Percentiles rank a stretch among this genome's conserved stretches.
Conservation (phyloP, 2,888 invertebrate genomes). For the Barypeithes pellucidus region DNA sequence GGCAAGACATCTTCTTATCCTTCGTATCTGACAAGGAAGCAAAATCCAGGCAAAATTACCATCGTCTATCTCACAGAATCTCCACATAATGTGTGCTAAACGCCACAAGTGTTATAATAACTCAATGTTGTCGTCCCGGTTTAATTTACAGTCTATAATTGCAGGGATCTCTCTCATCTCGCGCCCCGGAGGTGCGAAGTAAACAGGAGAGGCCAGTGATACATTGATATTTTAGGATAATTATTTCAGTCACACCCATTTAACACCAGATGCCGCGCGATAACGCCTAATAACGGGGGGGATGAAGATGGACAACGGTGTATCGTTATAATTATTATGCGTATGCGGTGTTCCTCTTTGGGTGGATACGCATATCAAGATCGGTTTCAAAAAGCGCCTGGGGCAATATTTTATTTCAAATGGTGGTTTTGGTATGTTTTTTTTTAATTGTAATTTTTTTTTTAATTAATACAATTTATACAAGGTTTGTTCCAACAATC, state of each 20-base stretch:
- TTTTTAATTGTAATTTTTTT: too few relatives aligned
- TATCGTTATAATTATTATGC: slow-evolving; percentile 3
- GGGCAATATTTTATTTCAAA: background rate
- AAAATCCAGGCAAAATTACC: background rate
- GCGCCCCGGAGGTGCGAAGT: slow-evolving; percentile 68
- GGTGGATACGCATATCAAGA: slow-evolving; percentile 9
- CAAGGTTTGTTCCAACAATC: too few relatives aligned
- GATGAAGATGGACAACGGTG: slow-evolving; percentile 45
- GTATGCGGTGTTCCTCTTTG: background rate
- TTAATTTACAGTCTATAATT: slow-evolving; percentile 70
- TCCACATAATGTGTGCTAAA: slow-evolving; percentile 9
- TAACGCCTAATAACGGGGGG: slow-evolving; percentile 64
- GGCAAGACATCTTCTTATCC: background rate
- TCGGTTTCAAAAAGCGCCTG: slow-evolving; percentile 1
- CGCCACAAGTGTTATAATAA: slow-evolving; percentile 43
- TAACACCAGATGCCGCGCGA: slow-evolving; percentile 67
- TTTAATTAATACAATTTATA: too few relatives aligned
- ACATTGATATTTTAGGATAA: slow-evolving; percentile 70
- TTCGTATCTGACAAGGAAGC: background rate
- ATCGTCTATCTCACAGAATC: slow-evolving; percentile 6
- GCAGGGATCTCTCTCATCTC: slow-evolving; percentile 67
- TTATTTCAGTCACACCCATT: slow-evolving; percentile 70
- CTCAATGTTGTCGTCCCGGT: slow-evolving; percentile 63
- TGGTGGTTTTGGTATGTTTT: too few relatives aligned
- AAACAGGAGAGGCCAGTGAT: slow-evolving; percentile 62